phyloP scores from a whole-genome alignment of 2,113 vertebrate species.

The Pica pica region DNA sequence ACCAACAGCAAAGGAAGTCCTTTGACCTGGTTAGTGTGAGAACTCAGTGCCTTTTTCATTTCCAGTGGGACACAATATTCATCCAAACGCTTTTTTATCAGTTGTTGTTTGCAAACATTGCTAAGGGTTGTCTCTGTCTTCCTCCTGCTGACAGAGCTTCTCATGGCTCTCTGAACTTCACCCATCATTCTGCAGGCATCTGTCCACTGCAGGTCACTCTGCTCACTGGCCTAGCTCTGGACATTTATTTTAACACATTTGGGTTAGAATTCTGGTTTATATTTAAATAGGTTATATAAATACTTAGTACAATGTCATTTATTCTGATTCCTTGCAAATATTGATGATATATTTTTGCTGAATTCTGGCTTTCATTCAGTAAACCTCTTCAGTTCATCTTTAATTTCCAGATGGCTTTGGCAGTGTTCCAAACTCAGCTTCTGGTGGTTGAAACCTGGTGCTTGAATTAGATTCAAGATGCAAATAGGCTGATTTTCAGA shows the following conservation, averaged over 20 bases:
- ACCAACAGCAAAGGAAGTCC: background rate
- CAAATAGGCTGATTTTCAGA: constrained; percentile 35
- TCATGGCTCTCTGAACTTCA: background rate
- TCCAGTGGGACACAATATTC: background rate
- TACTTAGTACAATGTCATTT: background rate
- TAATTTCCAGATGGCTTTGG: constrained; percentile 56
- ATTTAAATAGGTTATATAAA: background rate
- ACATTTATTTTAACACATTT: background rate
- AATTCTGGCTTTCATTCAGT: constrained; percentile 34
- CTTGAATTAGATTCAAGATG: constrained; percentile 22
- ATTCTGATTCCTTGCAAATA: constrained; percentile 39
- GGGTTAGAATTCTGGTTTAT: background rate
- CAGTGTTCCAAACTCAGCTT: constrained; percentile 26
- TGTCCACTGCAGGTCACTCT: background rate
- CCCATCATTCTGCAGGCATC: background rate
- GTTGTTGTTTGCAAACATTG: background rate
- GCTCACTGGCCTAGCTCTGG: background rate
- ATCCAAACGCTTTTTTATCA: background rate
- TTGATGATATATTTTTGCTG: constrained; percentile 46
- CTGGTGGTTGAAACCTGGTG: constrained; percentile 20
- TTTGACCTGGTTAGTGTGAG: background rate
- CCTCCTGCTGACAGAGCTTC: background rate
- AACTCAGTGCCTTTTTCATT: background rate
- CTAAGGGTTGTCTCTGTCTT: background rate
- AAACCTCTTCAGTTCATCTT: constrained; percentile 37